Base-by-base conservation (phyloP, 2,888 invertebrate species). In the Mamestra brassicae region DNA sequence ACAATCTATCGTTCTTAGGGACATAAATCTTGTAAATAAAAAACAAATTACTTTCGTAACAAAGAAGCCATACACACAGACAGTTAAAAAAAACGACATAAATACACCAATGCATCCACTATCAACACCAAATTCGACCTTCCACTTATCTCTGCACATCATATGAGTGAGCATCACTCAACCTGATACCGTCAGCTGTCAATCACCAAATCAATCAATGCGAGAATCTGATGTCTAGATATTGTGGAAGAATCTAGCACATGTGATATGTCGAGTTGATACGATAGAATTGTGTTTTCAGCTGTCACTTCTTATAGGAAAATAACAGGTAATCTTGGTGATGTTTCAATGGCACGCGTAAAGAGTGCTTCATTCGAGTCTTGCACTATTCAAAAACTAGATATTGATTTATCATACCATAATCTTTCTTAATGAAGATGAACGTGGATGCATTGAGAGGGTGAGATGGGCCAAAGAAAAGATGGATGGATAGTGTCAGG, bases 191-290 rank as follows among this genome's bases (percentile, higher is more conserved):
- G 86, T 75, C 81, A 65, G 34, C 54, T 47, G 78, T 90, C 90
- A 86, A 81, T 89, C 88, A 87, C 50, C 55, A 57, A 76, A 85
- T 89, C 87, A 88, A 87, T 90, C 88, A 89, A 85, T 70, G 52
- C 74, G 74, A 71, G 76, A 81, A 83, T 80, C 78, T 66, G 72
- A 42, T 84, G 76, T 85, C 82, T 82, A 80, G 85, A 83, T 77
- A 77, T 70, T 67, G 73, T 69, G 64, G 61, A 58, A 62, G 45
- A 70, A 80, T 84, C 13, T 80, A 54, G 61, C 6, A 66, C 65
- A 42, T 7, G 66, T 70, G 69, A 80, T 58, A 64, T 68, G 36
- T 80, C 55, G 38, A 50, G 13, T 61, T 61, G 55, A 77, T n/a
- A 62, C 54, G 57, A 83, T 66, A 63, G 36, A 36, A 58, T 38